Evolutionary conservation across 2,113 vertebrate species (phyloP), one percentile per base, ranked within the genome.

Genomic region (Paedocypris sp.): DNA sequence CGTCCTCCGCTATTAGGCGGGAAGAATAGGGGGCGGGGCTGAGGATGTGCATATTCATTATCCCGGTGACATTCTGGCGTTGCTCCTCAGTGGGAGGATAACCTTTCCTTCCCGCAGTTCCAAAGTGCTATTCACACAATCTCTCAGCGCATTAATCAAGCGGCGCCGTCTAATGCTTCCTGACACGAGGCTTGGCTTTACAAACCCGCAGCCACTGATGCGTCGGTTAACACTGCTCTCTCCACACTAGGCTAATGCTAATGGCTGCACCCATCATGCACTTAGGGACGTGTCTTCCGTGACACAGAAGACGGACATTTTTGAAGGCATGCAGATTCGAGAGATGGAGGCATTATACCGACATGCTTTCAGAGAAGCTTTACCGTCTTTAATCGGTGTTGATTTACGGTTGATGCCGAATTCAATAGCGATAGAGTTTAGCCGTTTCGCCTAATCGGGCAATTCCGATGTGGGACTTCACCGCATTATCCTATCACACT

Each of bases 61-160:
- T 85, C 82, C 69, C 88, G 82, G 70, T 77, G 73, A 73, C 75
- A 73, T 76, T 6, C 50, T 32, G 18, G 28, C 29, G 49, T 57
- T 13, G 64, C 47, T 85, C 75, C 81, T 84, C 72, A 77, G 82
- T 87, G 80, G 85, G 85, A 82, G 71, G 72, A 87, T 83, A 88
- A 86, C 83, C 81, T 86, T 89, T 87, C 85, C 88, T 75, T 77
- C 69, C 68, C 80, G 78, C 80, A 78, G 74, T 79, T 77, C 87
- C 86, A 77, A 80, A 87, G 82, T 81, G 83, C 73, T 82, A 82
- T 81, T 90, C 85, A 87, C 79, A 86, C 82, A 86, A 88, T 91
- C 87, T 87, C 73, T 84, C 79, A 83, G 81, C 85, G 86, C 89
- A 90, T 93, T 90, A 93, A 88, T 93, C 91, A 90, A 79, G 87